Base-by-base conservation (phyloP, 2,888 invertebrate species). In the Drosophila atroscutellata region DNA sequence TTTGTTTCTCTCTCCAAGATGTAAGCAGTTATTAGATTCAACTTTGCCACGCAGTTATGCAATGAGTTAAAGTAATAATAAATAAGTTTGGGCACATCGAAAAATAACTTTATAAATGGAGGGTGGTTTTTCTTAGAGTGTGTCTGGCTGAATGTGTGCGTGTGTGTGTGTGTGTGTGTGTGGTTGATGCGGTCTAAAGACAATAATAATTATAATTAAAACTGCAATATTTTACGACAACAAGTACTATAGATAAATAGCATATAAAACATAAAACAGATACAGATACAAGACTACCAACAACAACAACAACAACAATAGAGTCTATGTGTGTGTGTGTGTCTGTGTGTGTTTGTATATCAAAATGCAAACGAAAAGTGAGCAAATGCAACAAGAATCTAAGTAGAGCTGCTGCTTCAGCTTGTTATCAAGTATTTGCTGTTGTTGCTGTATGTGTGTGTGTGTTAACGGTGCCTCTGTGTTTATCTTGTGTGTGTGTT, bases 181-280 rank as follows among this genome's bases (percentile, higher is more conserved):
- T 64, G 59, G 62, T 65, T 77, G 78, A 68, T 70, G 45, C 13
- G n/a, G 20, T 36, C 71, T 75, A 74, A 74, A 88, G 77, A 71
- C 75, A 82, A 77, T 80, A 52, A 57, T 63, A 57, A 60, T 59
- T 28, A 67, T 50, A 65, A 77, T 75, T 54, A 86, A 87, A 73
- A 71, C 72, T 68, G 82, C 74, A 86, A 86, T 65, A 78, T 74
- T 78, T 60, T 72, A 81, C 77, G 70, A 83, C 86, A 88, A 82
- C 75, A 63, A 90, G 80, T 79, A 77, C 50, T 60, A 77, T 79
- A 75, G 57, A 71, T 68, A 85, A 67, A 20, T 62, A 81, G 58
- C 67, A 64, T 68, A 42, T 66, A 56, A 73, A 81, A 58, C 70
- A 72, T 75, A 75, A 70, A 89, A 70, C 71, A 80, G 74, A 70